Evolutionary conservation across 2,888 invertebrate species (phyloP), one percentile per base, ranked within the genome.

Genomic region (Poecilobothrus nobilitatus): DNA sequence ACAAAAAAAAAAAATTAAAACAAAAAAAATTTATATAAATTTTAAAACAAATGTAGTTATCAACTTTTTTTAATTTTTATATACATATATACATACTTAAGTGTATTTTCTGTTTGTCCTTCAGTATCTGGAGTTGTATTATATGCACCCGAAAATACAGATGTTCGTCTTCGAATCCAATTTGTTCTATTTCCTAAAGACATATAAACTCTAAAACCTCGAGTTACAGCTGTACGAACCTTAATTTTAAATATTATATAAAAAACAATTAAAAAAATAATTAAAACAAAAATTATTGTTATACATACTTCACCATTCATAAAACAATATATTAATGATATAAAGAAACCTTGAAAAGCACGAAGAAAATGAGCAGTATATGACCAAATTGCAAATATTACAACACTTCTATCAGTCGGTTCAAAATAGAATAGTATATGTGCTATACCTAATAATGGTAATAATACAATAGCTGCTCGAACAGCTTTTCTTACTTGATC

Each of bases 281-380:
- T 63, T n/a, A n/a, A 63, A 37, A 21, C 20, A 41, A 7, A 15
- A 8, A 4, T 62, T 21, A 53, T 44, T 69, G 5, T 22, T 53
- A 21, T 20, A 53, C 80, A 81, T 80, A 93, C 94, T 88, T 94
- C 94, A 72, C 88, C 89, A 75, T 94, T 94, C 67, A 89, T 80
- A 78, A 94, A 92, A 77, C 94, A 94, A 79, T 93, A 94, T 66
- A 93, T 84, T 12, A 89, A 84, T 0, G 92, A 88, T 66, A 94
- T 88, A 78, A 93, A 90, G 74, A 91, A 87, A 44, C 94, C 94
- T 81, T 94, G 92, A 78, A 92, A 93, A 0, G 93, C 91, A n/a
- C 88, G 87, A 66, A 94, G 83, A 76, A 91, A 90, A 77, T 93
- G 89, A 0, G 92, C 89, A 18, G 84, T 82, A 79, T 91, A 93